phyloP scores from a whole-genome alignment of 2,888 invertebrate species.

The Ophonus ardosiacus region DNA sequence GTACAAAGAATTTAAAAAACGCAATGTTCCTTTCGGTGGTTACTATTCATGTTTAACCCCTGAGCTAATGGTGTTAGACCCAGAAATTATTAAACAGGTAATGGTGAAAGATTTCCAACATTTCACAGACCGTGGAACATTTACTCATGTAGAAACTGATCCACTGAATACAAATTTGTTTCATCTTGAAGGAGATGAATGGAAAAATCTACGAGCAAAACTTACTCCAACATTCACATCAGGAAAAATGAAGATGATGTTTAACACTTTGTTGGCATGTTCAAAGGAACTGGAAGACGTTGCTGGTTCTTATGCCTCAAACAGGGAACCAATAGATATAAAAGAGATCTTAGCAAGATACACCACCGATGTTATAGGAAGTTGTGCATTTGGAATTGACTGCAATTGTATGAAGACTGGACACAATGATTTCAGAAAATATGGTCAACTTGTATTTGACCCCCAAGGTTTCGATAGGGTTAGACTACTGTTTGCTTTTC shows the following conservation, averaged over 20 bases:
- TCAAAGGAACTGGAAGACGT: constrained; percentile 49
- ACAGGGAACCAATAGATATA: constrained; percentile 57
- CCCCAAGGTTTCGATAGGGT: constrained; percentile 3
- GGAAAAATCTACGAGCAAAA: constrained; percentile 56
- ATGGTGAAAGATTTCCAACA: constrained; percentile 54
- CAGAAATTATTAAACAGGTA: constrained; percentile 41
- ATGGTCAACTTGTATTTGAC: constrained; percentile 63
- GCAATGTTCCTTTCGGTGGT: constrained; percentile 36
- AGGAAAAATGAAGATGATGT: constrained; percentile 57
- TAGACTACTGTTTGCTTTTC: background rate
- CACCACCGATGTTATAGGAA: constrained; percentile 46
- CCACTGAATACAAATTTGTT: constrained; percentile 55
- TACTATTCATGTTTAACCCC: constrained; percentile 29
- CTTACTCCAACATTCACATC: constrained; percentile 77
- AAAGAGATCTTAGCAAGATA: constrained; percentile 13
- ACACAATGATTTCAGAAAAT: constrained; percentile 65
- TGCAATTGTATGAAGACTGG: constrained; percentile 61
- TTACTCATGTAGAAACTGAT: constrained; percentile 48
- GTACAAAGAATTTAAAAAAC: background rate
- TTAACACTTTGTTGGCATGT: constrained; percentile 44
- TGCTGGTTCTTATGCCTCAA: background rate
- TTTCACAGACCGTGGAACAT: constrained; percentile 64
- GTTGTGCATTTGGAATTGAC: constrained; percentile 65
- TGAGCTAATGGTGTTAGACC: constrained; percentile 24
- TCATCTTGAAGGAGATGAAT: constrained; percentile 56